A percentile compares a stretch with the other conserved stretches of the same genome.
Conservation (phyloP, 1,140 invertebrate genomes). For the Drosophila nigromelanica region DNA sequence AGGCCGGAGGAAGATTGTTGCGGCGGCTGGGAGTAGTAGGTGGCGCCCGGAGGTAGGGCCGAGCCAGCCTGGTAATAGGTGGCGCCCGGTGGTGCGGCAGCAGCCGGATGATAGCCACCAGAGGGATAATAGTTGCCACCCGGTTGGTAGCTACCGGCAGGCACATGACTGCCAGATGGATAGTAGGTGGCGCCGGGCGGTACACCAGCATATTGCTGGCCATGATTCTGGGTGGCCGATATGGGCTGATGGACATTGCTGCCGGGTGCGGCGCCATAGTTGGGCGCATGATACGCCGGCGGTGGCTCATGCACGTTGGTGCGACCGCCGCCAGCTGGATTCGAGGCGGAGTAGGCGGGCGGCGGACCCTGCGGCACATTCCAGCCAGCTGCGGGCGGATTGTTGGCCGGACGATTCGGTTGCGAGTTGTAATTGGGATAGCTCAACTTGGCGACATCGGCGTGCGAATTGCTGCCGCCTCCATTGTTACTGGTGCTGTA, state of each 20-base stretch:
- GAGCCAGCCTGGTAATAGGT: conserved; percentile 72
- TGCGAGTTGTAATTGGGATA: conserved; percentile 79
- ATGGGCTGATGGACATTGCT: conserved; percentile 65
- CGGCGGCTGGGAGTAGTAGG: conserved; percentile 64
- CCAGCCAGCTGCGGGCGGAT: conserved; percentile 57
- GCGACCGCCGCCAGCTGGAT: conserved; percentile 60
- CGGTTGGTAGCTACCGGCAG: conserved; percentile 46
- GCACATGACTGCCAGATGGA: conserved; percentile 44
- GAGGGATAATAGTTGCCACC: conserved; percentile 42
- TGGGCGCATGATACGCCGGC: conserved; percentile 70
- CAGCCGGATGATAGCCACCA: conserved; percentile 60
- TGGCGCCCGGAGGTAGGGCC: conserved; percentile 72
- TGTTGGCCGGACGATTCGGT: conserved; percentile 68
- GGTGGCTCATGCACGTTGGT: conserved; percentile 72
- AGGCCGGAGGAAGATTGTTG: conserved; percentile 76
- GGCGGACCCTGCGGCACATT: conserved; percentile 77
- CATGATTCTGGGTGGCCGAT: conserved; percentile 56
- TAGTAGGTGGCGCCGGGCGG: conserved; percentile 72
- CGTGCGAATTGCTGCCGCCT: conserved; percentile 67
- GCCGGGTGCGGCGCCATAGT: conserved; percentile 60
- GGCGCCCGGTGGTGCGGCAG: conserved; percentile 68
- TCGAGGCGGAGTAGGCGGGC: conserved; percentile 73
- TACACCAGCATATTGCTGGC: conserved; percentile 49
- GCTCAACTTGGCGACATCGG: conserved; percentile 74
- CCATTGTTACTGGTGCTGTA: conserved; percentile 50